Evolutionary conservation across 2,797 vertebrate species (phyloP), one percentile per base, ranked within the genome.

Genomic region (Rhabdomys pumilio): DNA sequence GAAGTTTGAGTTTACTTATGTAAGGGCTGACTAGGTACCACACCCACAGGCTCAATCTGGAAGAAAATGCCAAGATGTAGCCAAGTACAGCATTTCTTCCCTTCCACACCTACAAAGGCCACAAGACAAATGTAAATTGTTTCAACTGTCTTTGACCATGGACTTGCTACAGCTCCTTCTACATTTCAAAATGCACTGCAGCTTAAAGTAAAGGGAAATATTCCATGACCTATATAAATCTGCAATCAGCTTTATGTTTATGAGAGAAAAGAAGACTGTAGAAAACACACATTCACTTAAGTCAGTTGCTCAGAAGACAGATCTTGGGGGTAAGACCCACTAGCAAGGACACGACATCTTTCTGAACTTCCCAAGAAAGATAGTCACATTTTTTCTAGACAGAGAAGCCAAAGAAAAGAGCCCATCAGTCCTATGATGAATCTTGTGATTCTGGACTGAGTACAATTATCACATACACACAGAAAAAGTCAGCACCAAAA

Each of bases 321-420:
- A 61, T 67, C n/a, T 65, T 44, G 13, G 38, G 34, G 31, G 85
- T 92, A 85, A 69, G 44, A 57, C 3, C 15, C 4, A 38, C 47
- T 3, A 88, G 22, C 34, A 91, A 34, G 59, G 87, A 38, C 34
- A 47, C 0, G 24, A 44, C 29, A 81, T 47, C 29, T 73, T 88
- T 13, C 50, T 65, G 77, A 61, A 24, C 38, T 89, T 95, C 85
- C 90, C 83, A 80, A 91, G 86, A 93, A 93, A 92, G 29, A 53
- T 11, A 53, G 6, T 85, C 38, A n/a, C n/a, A 29, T 53, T 89
- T 83, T 90, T 22, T 92, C 92, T 63, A 29, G 11, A 81, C 1
- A 77, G 20, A 84, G 67, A 89, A 0, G 14, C 26, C 41, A 72
- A 63, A 75, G 44, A 90, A 93, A 38, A 81, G 69, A 93, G 9